Evolutionary conservation across 2,797 vertebrate species (phyloP), one percentile per base, ranked within the genome.

Genomic region (Gymnoscopelus braueri): DNA sequence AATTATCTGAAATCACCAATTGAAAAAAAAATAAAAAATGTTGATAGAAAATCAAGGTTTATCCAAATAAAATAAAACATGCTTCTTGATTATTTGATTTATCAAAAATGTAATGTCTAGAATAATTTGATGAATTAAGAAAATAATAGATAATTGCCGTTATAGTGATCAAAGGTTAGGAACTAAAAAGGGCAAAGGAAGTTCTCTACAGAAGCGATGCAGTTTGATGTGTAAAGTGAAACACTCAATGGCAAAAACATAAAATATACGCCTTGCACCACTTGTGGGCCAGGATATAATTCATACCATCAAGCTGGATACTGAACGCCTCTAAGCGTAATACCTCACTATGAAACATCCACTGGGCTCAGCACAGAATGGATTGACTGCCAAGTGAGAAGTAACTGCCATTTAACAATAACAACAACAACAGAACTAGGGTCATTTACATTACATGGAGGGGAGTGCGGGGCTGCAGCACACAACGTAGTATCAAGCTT

Each of bases 361-460:
- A 62, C 79, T 4, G 72, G 6, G 44, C 55, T 78, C 77, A 74
- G 78, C 66, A 62, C 19, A 77, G 39, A 81, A 71, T 4, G 8
- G 59, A 24, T 51, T 32, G 44, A 49, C 55, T 11, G 24, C 62
- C 24, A 29, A 68, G 61, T n/a, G 67, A 63, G 24, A 24, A 19
- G 12, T 15, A 15, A 35, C 54, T 13, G 47, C 10, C 24, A 47
- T 44, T 44, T 44, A 49, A 13, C 14, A 55, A 55, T 8, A 26
- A 55, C 59, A 75, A 69, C 69, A 77, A 75, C 82, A 68, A 10
- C 12, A 54, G 2, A 54, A 35, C 26, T 19, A 19, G 19, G 78
- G 69, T 78, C 81, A 76, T 84, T 81, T 77, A 81, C 69, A 78
- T 75, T 76, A 44, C 39, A 44, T 44, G 68, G 44, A 29, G 69